Conservation (phyloP, 2,888 invertebrate genomes). For the Drosophila merina region DNA sequence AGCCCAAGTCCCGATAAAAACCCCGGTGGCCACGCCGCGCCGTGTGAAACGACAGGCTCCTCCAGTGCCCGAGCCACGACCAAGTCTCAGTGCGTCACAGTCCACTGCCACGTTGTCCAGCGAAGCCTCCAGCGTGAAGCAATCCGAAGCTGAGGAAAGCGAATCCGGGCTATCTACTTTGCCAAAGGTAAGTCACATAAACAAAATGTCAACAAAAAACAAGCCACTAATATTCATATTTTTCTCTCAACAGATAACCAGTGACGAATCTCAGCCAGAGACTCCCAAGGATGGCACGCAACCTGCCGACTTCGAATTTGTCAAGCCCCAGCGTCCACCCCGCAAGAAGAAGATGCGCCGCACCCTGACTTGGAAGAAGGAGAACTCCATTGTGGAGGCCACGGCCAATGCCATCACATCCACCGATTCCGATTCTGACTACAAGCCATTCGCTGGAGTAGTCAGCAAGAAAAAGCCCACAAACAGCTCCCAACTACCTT, state of each 20-base stretch:
- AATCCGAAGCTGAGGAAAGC: constrained; percentile 75
- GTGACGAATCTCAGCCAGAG: constrained; percentile 76
- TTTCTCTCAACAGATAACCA: constrained; percentile 59
- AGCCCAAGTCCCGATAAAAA: neutral
- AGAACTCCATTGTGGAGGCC: constrained; percentile 72
- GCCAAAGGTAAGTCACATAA: constrained; percentile 68
- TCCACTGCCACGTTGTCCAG: constrained; percentile 43
- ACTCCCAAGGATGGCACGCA: constrained; percentile 24
- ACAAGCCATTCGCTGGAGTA: constrained; percentile 37
- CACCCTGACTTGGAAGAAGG: constrained; percentile 75
- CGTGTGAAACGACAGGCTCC: constrained; percentile 59
- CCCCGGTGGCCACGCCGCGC: constrained; percentile 42
- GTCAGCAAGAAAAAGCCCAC: constrained; percentile 53
- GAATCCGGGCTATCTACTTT: constrained; percentile 76
- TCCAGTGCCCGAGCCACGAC: constrained; percentile 62
- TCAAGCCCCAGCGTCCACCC: constrained; percentile 67
- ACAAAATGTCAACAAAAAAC: neutral
- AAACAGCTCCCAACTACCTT: neutral
- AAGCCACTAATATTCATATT: neutral
- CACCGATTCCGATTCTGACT: constrained; percentile 81
- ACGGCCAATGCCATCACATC: constrained; percentile 64
- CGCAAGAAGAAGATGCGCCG: constrained; percentile 81
- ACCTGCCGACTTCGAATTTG: constrained; percentile 62
- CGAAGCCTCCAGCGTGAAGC: constrained; percentile 62
- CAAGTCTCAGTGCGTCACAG: constrained; percentile 47